Percentiles rank a stretch among this genome's conserved stretches.
phyloP scores from a whole-genome alignment of 2,113 vertebrate species.

The Sminthopsis crassicaudata region DNA sequence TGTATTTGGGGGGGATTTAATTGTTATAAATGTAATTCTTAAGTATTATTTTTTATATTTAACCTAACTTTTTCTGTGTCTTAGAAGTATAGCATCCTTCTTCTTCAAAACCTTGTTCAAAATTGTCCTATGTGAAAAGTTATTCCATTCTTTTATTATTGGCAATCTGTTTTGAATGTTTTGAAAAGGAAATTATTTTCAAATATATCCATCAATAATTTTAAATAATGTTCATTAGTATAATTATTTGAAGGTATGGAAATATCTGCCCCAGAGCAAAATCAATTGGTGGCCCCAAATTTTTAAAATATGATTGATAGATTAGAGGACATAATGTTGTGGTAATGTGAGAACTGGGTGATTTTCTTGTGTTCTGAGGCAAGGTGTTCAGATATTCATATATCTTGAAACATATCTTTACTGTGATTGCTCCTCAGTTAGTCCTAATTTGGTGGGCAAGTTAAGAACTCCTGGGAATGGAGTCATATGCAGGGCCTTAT shows the following conservation, averaged over 20 bases:
- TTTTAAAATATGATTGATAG: constrained; percentile 29
- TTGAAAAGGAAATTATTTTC: constrained; percentile 23
- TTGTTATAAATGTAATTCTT: neutral
- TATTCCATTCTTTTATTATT: constrained; percentile 11
- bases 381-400: neutral
- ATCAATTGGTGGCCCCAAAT: constrained; percentile 35
- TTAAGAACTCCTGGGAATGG: neutral
- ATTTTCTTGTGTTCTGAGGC: constrained; percentile 63
- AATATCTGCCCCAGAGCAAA: constrained; percentile 41
- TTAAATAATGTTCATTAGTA: constrained; percentile 27
- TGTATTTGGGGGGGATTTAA: neutral
- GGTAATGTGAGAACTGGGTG: neutral
- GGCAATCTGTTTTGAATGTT: constrained; percentile 43
- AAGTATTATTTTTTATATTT: neutral
- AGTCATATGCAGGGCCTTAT: neutral
- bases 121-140: constrained; percentile 56
- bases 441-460: neutral
- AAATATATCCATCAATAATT: constrained; percentile 34
- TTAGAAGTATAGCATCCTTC: constrained; percentile 9
- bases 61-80: neutral
- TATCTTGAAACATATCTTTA: constrained; percentile 6
- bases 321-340: constrained; percentile 51
- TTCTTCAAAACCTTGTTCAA: neutral
- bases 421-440: neutral
- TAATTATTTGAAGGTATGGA: constrained; percentile 23